These are phyloP conservation scores for Pterocles gutturalis DNA, from an alignment of 2,113 vertebrate species.

Conservation along the genomic window DNA sequence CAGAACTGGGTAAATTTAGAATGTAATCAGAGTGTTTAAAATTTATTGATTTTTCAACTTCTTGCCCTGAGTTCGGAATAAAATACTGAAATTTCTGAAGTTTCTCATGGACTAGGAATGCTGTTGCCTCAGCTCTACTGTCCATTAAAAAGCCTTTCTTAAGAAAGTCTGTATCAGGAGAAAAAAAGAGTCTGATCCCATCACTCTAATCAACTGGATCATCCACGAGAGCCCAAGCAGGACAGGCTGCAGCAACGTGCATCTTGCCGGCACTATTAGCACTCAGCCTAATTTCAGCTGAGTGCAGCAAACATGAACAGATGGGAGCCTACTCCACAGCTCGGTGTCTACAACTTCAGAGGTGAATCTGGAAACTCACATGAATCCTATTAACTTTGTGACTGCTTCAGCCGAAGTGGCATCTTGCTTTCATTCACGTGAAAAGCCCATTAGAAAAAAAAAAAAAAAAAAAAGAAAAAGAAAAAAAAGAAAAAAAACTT, in stretches of 20 bases:
- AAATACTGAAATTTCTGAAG: background rate
- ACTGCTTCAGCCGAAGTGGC: background rate
- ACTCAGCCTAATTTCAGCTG: background rate
- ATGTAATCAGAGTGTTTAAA: background rate
- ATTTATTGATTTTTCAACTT: background rate
- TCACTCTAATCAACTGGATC: background rate
- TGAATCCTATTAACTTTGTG: background rate
- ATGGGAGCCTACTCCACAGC: background rate
- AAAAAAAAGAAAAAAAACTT: background rate
- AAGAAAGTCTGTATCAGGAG: background rate
- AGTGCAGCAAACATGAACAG: background rate
- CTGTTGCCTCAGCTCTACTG: rapidly evolving
- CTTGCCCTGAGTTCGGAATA: background rate
- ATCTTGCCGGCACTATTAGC: background rate
- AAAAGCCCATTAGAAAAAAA: background rate
- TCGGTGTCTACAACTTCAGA: background rate
- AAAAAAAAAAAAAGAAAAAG: too few species aligned
- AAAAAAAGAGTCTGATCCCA: background rate
- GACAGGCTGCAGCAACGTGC: background rate
- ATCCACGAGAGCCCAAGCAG: background rate
- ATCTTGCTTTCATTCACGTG: background rate
- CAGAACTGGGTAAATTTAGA: background rate
- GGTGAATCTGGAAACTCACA: background rate
- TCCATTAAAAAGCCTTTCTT: background rate
- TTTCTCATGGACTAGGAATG: background rate